A percentile compares a stretch with the other conserved stretches of the same genome.
Evolutionary conservation across 2,113 vertebrate species (phyloP).

Genomic region (Gavialis gangeticus): DNA sequence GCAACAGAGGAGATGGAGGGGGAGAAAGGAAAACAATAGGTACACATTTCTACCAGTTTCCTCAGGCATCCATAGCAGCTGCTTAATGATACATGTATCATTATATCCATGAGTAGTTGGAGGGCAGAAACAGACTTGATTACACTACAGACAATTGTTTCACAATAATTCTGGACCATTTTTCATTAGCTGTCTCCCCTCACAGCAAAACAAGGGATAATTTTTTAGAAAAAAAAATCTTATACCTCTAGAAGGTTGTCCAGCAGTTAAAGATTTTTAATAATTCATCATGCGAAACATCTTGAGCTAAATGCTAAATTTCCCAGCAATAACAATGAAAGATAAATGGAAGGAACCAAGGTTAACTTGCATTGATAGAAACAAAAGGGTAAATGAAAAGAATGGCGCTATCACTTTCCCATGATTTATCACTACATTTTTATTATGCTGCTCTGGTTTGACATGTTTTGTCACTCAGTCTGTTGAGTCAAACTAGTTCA

Average conservation of each 20-base stretch:
- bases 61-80: conserved; percentile 87
- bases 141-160: conserved; percentile 92
- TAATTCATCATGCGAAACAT: conserved; percentile 87
- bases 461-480: conserved; percentile 69
- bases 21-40: conserved; percentile 85
- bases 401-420: conserved; percentile 59
- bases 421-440: conserved; percentile 51
- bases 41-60: conserved; percentile 85
- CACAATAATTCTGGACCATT: conserved; percentile 88
- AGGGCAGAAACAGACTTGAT: conserved; percentile 91
- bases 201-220: conserved; percentile 85
- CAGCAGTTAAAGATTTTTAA: conserved; percentile 86
- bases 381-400: conserved; percentile 70
- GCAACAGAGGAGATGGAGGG: conserved; percentile 67
- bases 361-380: conserved; percentile 75
- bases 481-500: conserved; percentile 56
- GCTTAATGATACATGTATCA: conserved; percentile 92
- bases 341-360: conserved; percentile 71
- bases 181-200: conserved; percentile 88
- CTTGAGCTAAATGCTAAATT: conserved; percentile 81
- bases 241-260: conserved; percentile 82
- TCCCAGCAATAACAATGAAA: conserved; percentile 77
- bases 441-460: conserved; percentile 60
- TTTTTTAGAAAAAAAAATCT: conserved; percentile 79
- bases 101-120: conserved; percentile 88